phyloP scores from a whole-genome alignment of 2,797 vertebrate species.

The Pangasius sanitwongsei region DNA sequence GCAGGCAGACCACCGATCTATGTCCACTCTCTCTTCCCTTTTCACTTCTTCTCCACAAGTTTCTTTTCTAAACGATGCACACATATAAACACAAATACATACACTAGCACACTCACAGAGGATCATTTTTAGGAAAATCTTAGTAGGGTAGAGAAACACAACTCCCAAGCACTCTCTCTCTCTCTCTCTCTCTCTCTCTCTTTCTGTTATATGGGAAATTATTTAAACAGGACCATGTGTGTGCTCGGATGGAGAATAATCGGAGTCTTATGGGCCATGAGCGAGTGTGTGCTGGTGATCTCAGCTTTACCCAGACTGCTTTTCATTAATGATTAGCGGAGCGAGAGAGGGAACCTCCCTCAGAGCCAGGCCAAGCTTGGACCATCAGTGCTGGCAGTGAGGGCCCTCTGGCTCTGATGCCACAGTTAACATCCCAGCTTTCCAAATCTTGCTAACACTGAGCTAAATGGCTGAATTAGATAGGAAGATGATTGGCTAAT shows the following conservation, averaged over 20 bases:
- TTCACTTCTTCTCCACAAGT: background rate
- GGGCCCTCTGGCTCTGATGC: conserved; percentile 40
- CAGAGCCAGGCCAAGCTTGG: conserved; percentile 28
- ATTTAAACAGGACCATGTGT: conserved; percentile 76
- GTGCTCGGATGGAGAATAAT: conserved; percentile 66
- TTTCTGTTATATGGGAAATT: conserved; percentile 59
- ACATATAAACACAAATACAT: background rate
- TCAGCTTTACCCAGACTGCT: conserved; percentile 70
- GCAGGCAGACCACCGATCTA: conserved; percentile 12
- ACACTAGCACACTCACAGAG: conserved; percentile 29
- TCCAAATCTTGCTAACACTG: conserved; percentile 42
- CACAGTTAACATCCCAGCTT: conserved; percentile 31
- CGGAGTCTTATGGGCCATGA: conserved; percentile 64
- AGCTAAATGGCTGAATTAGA: conserved; percentile 43
- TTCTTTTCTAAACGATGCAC: conserved; percentile 19
- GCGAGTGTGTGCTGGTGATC: conserved; percentile 53
- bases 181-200: conserved; percentile 24
- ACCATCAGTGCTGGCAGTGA: conserved; percentile 34
- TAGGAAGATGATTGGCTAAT: conserved; percentile 34
- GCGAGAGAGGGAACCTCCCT: conserved; percentile 50
- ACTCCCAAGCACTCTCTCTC: conserved; percentile 18
- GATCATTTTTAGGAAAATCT: conserved; percentile 54
- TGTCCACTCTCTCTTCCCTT: conserved; percentile 9
- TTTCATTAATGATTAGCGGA: conserved; percentile 74
- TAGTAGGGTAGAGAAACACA: conserved; percentile 46